Conservation (phyloP, 2,888 invertebrate species). For the Aquatica leii region DNA sequence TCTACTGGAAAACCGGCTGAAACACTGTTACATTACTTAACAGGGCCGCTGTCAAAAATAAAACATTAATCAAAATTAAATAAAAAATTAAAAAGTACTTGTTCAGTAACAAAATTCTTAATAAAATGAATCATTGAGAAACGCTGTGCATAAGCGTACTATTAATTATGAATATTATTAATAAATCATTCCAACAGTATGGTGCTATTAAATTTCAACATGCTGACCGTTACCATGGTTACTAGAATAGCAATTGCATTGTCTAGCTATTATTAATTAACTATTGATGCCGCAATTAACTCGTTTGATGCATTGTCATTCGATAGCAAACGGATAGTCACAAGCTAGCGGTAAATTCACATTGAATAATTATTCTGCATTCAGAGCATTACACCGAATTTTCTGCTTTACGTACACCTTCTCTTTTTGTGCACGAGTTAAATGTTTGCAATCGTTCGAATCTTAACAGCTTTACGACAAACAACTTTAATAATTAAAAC, state of each 20-base stretch:
- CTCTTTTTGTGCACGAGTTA: no score
- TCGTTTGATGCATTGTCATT: conserved; percentile 41
- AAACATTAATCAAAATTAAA: not conserved
- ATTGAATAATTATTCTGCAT: conserved; percentile 12
- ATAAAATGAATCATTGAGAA: no score
- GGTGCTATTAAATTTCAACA: conserved; percentile 29
- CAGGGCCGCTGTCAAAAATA: not conserved
- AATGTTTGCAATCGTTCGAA: no score
- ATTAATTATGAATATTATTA: conserved; percentile 21
- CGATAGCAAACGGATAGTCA: conserved; percentile 22
- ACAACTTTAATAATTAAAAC: no score
- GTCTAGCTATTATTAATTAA: conserved; percentile 47
- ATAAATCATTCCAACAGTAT: conserved; percentile 25
- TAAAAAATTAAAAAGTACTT: no score
- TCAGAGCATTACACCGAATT: not conserved
- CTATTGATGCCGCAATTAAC: conserved; percentile 44
- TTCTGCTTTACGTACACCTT: no score
- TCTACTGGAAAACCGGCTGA: no score
- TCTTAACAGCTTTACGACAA: no score
- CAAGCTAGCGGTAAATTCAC: conserved; percentile 10
- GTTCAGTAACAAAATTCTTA: no score
- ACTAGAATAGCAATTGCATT: conserved; percentile 44
- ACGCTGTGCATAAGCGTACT: not conserved
- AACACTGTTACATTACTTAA: no score
- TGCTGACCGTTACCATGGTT: conserved; percentile 42